phyloP scores from a whole-genome alignment of 64 coral and sea anemone species.

The Acropora yongei region DNA sequence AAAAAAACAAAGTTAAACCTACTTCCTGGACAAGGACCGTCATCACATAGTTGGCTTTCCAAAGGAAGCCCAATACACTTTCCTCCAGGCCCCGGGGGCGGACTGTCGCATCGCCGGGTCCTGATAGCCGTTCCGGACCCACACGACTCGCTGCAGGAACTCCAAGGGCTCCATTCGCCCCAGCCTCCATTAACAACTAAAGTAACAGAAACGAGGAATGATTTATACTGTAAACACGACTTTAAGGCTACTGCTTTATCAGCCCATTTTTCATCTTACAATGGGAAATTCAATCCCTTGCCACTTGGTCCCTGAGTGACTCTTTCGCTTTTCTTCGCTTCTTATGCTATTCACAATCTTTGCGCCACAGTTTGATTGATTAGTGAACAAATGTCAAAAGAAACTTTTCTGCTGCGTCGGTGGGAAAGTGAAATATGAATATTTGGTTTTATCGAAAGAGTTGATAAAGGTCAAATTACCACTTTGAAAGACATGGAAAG shows the following conservation, averaged over 20 bases:
- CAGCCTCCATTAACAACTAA: conserved; percentile 19
- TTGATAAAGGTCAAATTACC: too few relatives aligned
- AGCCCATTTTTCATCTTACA: neutral
- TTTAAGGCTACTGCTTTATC: too few relatives aligned
- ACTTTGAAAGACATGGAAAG: too few relatives aligned
- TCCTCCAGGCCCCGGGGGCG: conserved; percentile 16
- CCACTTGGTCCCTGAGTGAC: neutral
- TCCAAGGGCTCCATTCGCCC: conserved; percentile 20
- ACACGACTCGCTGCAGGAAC: conserved; percentile 41
- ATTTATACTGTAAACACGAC: too few relatives aligned
- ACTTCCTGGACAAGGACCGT: conserved; percentile 5
- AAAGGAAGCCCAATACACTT: conserved; percentile 6
- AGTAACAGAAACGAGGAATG: neutral
- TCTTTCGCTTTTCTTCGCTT: neutral
- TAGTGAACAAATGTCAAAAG: too few relatives aligned
- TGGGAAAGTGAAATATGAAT: too few relatives aligned
- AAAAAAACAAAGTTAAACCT: neutral
- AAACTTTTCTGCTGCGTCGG: too few relatives aligned
- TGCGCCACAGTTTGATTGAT: too few relatives aligned
- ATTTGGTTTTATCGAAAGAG: too few relatives aligned
- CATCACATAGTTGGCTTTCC: neutral
- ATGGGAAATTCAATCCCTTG: neutral
- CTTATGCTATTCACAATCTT: too few relatives aligned
- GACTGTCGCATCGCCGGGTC: conserved; percentile 46
- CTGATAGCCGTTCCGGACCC: conserved; percentile 22